Conservation (phyloP, 2,113 vertebrate genomes). For the Amphiprion percula region DNA sequence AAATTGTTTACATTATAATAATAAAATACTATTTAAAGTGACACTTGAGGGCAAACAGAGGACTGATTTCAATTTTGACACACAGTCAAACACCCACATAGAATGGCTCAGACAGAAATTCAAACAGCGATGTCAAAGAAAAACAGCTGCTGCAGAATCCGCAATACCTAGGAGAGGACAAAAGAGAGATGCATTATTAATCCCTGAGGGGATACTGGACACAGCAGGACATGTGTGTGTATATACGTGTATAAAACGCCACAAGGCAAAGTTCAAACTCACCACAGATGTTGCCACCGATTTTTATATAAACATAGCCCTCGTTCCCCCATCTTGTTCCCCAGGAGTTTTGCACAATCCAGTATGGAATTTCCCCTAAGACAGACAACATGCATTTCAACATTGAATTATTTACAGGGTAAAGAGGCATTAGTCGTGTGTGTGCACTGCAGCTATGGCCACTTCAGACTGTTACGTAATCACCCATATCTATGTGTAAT, state of each 20-base stretch:
- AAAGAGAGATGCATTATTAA: constrained; percentile 27
- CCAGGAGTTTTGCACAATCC: constrained; percentile 96
- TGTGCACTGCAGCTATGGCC: constrained; percentile 24
- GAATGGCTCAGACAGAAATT: not conserved
- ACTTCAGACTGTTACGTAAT: constrained; percentile 60
- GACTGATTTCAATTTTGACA: constrained; percentile 43
- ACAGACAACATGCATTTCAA: constrained; percentile 42
- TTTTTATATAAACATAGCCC: constrained; percentile 92
- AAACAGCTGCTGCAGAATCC: constrained; percentile 87
- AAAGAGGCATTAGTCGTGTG: constrained; percentile 1
- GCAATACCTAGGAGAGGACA: constrained; percentile 86
- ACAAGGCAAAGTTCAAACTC: constrained; percentile 56
- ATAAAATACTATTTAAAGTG: constrained; percentile 54
- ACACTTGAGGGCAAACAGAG: constrained; percentile 18
- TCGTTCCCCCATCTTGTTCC: constrained; percentile 89
- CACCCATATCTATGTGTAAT: constrained; percentile 27
- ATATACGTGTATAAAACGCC: not conserved
- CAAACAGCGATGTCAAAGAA: constrained; percentile 80
- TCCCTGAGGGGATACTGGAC: constrained; percentile 9
- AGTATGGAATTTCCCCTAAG: constrained; percentile 88
- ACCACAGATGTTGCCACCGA: constrained; percentile 91
- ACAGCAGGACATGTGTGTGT: not conserved
- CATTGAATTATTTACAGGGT: constrained; percentile 54
- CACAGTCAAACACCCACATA: not conserved
- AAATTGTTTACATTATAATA: constrained; percentile 54